Evolutionary conservation across 2,113 vertebrate genomes (phyloP).

Genomic region (Antechinus flavipes): DNA sequence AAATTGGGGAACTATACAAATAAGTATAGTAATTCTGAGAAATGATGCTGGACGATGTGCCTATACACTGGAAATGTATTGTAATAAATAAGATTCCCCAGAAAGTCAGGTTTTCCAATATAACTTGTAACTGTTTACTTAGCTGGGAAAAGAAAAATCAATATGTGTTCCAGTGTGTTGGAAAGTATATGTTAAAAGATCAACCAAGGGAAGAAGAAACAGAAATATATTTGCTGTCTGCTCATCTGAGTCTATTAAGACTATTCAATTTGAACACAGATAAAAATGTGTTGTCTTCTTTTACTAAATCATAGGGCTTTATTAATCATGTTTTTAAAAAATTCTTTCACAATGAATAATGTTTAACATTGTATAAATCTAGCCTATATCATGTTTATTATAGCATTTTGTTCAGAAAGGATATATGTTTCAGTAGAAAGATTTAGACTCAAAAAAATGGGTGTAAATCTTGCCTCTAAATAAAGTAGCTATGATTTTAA

Average conservation of each 20-base stretch:
- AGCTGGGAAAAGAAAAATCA: constrained; percentile 23
- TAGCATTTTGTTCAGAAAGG: background rate
- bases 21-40: background rate
- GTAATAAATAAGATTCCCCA: background rate
- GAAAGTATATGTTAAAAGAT: constrained; percentile 22
- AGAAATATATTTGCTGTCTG: background rate
- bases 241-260: constrained; percentile 7
- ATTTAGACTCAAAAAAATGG: background rate
- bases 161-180: background rate
- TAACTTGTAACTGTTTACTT: background rate
- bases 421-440: background rate
- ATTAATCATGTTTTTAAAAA: background rate
- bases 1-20: background rate
- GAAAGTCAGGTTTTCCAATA: background rate
- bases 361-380: background rate
- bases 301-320: background rate
- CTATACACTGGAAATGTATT: constrained; percentile 23
- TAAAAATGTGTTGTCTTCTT: background rate
- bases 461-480: background rate
- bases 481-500: background rate
- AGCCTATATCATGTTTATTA: background rate
- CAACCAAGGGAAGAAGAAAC: constrained; percentile 7
- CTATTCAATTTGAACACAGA: background rate
- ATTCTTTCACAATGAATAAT: background rate
- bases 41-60: background rate